These are phyloP conservation scores for Dryocosmus kuriphilus DNA, from an alignment of 2,888 invertebrate species.

Conservation along the genomic window DNA sequence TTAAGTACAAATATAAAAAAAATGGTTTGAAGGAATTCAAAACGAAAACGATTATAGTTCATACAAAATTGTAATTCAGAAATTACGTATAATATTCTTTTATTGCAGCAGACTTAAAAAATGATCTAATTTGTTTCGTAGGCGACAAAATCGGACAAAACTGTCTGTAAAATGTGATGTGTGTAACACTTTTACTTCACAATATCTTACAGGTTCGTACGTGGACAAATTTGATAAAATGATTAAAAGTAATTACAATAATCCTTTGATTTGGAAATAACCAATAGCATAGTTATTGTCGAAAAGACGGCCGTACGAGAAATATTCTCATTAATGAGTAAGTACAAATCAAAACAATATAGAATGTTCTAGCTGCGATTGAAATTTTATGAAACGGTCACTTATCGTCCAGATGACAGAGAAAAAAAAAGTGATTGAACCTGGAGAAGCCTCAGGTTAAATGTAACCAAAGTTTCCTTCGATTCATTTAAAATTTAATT, in stretches of 20 bases:
- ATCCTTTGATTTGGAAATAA: constrained; percentile 13
- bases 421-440: neutral
- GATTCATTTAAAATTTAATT: constrained; percentile 70
- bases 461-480: constrained; percentile 51
- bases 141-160: constrained; percentile 22
- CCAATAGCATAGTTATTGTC: constrained; percentile 35
- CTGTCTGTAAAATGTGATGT: constrained; percentile 35
- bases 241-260: constrained; percentile 31
- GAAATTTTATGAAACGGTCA: neutral
- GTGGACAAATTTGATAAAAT: constrained; percentile 2
- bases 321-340: constrained; percentile 20
- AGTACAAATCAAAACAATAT: constrained; percentile 26
- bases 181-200: constrained; percentile 26
- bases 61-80: constrained; percentile 39
- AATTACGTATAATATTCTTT: constrained; percentile 36
- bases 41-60: constrained; percentile 12
- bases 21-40: neutral
- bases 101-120: constrained; percentile 36
- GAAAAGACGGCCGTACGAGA: constrained; percentile 30
- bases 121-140: constrained; percentile 6
- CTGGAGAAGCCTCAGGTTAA: neutral
- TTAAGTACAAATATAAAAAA: too few species aligned
- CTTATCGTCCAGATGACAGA: neutral
- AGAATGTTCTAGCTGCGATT: constrained; percentile 19
- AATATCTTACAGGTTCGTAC: constrained; percentile 28